Conservation (phyloP, 1,140 invertebrate genomes). For the Anagrus nilaparvatae region DNA sequence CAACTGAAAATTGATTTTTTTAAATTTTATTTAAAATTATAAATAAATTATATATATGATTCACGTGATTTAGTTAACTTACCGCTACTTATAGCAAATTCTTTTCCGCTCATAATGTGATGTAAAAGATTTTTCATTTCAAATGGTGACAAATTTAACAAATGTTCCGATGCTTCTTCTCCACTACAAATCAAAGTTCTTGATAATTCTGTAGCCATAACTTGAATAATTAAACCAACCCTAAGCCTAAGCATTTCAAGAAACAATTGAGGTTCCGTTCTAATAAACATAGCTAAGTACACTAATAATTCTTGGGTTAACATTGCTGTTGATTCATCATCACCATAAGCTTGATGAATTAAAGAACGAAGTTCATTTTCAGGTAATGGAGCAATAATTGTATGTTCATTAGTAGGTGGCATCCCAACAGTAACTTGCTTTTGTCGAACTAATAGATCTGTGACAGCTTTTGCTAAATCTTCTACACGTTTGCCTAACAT, state of each 20-base stretch:
- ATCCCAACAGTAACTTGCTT: constrained; percentile 89
- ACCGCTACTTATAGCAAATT: constrained; percentile 90
- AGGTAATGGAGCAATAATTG: constrained; percentile 83
- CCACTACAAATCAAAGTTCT: constrained; percentile 81
- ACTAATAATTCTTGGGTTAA: constrained; percentile 94
- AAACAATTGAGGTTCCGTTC: constrained; percentile 95
- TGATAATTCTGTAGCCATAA: constrained; percentile 96
- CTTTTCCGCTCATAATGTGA: constrained; percentile 96
- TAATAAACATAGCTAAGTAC: constrained; percentile 97
- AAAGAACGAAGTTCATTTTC: constrained; percentile 85
- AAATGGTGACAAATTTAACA: constrained; percentile 92
- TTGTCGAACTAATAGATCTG: constrained; percentile 94
- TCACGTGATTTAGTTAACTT: constrained; percentile 28
- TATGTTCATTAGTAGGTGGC: constrained; percentile 80
- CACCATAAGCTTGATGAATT: constrained; percentile 90
- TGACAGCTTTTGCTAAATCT: constrained; percentile 87
- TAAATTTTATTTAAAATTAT: constrained; percentile 9
- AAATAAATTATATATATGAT: constrained; percentile 4
- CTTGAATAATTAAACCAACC: constrained; percentile 96
- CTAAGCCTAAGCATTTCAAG: constrained; percentile 92
- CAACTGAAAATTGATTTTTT: constrained; percentile 46
- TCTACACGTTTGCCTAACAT: constrained; percentile 94
- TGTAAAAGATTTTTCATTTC: constrained; percentile 97
- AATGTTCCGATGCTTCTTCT: constrained; percentile 90
- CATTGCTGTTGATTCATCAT: constrained; percentile 98